These are phyloP conservation scores for Brienomyrus brachyistius DNA, from an alignment of 2,113 vertebrate genomes.

Conservation along the genomic window DNA sequence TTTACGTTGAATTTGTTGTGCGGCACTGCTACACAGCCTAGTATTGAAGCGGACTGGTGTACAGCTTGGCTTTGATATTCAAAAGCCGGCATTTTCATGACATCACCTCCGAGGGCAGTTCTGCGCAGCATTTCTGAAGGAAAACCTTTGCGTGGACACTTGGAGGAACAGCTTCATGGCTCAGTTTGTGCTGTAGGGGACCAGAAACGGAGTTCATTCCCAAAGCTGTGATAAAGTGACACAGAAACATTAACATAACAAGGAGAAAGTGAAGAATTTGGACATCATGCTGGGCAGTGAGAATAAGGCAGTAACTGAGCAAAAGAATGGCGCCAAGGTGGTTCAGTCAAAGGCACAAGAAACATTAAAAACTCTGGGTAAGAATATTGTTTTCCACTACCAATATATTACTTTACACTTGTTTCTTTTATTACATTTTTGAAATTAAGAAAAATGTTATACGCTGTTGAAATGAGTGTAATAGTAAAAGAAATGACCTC, in stretches of 20 bases:
- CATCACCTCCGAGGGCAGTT: constrained; percentile 8
- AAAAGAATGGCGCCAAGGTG: constrained; percentile 39
- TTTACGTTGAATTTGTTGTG: not conserved
- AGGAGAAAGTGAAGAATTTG: not conserved
- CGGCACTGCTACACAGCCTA: not conserved
- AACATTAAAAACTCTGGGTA: constrained; percentile 56
- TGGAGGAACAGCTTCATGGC: not conserved
- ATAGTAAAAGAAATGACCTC: not conserved
- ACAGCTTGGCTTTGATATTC: not conserved
- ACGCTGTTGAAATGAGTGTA: not conserved
- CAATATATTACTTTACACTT: not conserved
- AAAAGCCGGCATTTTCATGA: not conserved
- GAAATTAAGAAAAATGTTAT: not conserved
- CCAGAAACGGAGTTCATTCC: not conserved
- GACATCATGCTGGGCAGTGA: constrained; percentile 46
- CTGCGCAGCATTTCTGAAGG: not conserved
- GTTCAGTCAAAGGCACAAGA: constrained; percentile 49
- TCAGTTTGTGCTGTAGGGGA: not conserved
- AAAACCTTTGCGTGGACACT: not conserved
- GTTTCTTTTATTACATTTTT: not conserved
- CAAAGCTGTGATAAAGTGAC: not conserved
- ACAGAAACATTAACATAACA: not conserved
- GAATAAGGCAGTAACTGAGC: constrained; percentile 28
- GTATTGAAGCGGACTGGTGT: not conserved
- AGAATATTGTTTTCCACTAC: not conserved